phyloP scores from a whole-genome alignment of 2,113 vertebrate genomes.

The Bubo blakistoni region DNA sequence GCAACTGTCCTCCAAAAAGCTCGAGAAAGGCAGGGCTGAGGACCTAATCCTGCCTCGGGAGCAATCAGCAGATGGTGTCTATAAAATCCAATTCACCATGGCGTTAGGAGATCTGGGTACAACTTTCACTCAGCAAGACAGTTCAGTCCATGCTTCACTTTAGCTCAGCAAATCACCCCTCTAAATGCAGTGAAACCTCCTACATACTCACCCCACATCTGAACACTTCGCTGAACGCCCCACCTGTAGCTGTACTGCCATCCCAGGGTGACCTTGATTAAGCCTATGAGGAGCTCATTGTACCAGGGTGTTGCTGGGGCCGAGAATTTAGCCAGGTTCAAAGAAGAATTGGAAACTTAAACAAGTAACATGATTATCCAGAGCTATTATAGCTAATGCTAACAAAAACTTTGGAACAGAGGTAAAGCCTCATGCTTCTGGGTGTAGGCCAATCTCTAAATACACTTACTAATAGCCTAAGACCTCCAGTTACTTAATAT shows the following conservation, averaged over 20 bases:
- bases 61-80: not conserved
- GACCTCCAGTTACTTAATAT: not conserved
- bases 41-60: not conserved
- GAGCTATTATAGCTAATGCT: slow-evolving; percentile 24
- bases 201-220: not conserved
- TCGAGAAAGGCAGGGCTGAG: not conserved
- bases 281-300: not conserved
- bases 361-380: slow-evolving; percentile 22
- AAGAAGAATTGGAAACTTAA: slow-evolving; percentile 26
- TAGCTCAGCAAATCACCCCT: accelerated
- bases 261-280: not conserved
- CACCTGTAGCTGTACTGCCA: not conserved
- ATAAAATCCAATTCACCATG: not conserved
- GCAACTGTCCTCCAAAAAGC: not conserved
- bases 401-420: slow-evolving; percentile 29
- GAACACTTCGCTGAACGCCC: not conserved
- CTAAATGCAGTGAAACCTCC: not conserved
- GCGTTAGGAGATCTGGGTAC: not conserved
- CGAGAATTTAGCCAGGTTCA: slow-evolving; percentile 1
- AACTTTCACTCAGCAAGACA: not conserved
- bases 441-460: not conserved
- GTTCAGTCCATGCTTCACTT: not conserved
- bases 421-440: slow-evolving; percentile 20
- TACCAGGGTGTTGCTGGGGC: slow-evolving; percentile 1
- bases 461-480: not conserved